Conservation (phyloP, 1,140 invertebrate species). For the Campodea augens region DNA sequence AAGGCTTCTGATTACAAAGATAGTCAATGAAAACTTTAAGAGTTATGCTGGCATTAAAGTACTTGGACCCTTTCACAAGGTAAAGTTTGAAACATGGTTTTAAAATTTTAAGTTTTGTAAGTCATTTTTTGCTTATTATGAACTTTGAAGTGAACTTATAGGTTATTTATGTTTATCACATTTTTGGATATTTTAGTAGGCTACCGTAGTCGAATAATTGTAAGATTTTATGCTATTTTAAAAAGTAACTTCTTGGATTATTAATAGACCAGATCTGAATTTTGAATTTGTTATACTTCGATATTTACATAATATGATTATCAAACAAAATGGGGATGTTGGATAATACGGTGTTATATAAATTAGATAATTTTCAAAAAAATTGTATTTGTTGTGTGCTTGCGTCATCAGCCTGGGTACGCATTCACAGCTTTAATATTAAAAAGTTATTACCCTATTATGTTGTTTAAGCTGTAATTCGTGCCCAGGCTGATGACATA, state of each 20-base stretch:
- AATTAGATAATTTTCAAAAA: no score
- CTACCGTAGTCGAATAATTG: background rate
- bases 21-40: slow-evolving; percentile 91
- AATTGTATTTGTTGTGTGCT: no score
- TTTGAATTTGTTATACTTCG: no score
- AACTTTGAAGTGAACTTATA: background rate
- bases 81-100: slow-evolving; percentile 18
- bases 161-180: slow-evolving; percentile 3
- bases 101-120: background rate
- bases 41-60: slow-evolving; percentile 73
- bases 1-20: slow-evolving; percentile 76
- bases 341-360: no score
- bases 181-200: background rate
- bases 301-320: no score
- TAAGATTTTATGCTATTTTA: slow-evolving; percentile 6
- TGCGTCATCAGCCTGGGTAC: no score
- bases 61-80: slow-evolving; percentile 69
- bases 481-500: no score
- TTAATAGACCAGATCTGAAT: no score
- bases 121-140: background rate
- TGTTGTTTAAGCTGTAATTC: no score
- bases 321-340: no score
- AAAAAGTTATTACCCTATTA: no score
- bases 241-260: background rate
- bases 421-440: no score